Base-by-base conservation (phyloP, 1,140 invertebrate genomes). In the Eumeta japonica region DNA sequence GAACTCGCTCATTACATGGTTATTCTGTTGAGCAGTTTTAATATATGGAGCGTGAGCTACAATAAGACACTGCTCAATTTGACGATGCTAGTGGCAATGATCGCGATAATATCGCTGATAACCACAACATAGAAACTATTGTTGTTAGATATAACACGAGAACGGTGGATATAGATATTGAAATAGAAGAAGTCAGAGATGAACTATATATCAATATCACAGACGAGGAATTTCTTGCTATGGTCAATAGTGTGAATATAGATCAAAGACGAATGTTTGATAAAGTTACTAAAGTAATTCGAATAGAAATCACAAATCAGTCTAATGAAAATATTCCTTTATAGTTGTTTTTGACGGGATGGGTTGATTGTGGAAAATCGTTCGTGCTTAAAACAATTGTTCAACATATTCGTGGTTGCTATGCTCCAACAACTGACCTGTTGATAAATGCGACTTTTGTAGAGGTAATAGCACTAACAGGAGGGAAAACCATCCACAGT, bases 91-190 rank as follows among this genome's bases (percentile, higher is more conserved):
- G n/a, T n/a, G n/a, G n/a, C n/a, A n/a, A n/a, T n/a, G n/a, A n/a
- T n/a, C n/a, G n/a, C n/a, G n/a, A 14, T 10, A 7, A 31, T 13
- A 13, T 11, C 3, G 12, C 12, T 3, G 29, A 31, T 13, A 14
- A 14, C 12, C 3, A 31, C 29, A 2, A 31, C 3, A 14, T 31
- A 13, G 29, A 10, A 13, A 3, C 10, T 1, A 24, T 28, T 28
- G 11, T 28, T 20, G 35, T 19, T 5, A 19, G 35, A 36, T 36
- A 27, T 24, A 19, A 27, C 33, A n/a, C 33, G 16, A 35, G 28
- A 29, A n/a, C 14, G 28, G 28, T 13, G n/a, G 28, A 29, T 11
- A 13, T 29, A 11, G 28, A 29, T 29, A 29, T 29, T 11, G 28
- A 29, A 29, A 11, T 29, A 31, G 29, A 14, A 31, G 29, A 31